phyloP scores from a whole-genome alignment of 2,888 invertebrate species.

The Stegana nigrithorax region DNA sequence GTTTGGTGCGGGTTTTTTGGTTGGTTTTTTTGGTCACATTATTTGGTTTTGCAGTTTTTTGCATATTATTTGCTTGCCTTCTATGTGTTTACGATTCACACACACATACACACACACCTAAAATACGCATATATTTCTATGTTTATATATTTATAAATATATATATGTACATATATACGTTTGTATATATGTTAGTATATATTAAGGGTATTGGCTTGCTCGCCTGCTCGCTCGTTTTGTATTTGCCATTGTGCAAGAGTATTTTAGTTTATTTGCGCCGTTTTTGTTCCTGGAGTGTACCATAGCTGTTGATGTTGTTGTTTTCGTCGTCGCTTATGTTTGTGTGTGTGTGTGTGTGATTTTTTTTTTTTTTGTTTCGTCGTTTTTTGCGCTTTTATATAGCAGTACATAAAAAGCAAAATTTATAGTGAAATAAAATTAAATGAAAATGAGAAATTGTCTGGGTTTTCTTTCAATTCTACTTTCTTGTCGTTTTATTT shows the following conservation, averaged over 20 bases:
- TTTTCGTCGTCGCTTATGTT: not conserved
- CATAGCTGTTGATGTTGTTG: conserved; percentile 21
- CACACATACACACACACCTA: not conserved
- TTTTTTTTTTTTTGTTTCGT: conserved; percentile 18
- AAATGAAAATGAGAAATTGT: conserved; percentile 22
- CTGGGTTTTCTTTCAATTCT: conserved; percentile 9
- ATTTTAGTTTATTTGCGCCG: conserved; percentile 24
- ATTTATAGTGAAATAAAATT: conserved; percentile 30
- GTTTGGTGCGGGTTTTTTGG: conserved; percentile 20
- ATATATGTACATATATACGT: not conserved
- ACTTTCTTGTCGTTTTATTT: not conserved
- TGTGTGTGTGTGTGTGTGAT: not conserved
- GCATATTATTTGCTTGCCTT: not conserved
- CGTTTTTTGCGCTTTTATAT: no score
- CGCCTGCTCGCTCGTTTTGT: not conserved
- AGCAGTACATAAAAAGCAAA: conserved; percentile 30
- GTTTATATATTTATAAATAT: not conserved
- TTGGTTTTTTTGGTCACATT: conserved; percentile 45
- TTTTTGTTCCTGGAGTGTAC: no score
- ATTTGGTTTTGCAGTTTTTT: conserved; percentile 40
- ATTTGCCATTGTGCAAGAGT: conserved; percentile 27
- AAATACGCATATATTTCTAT: not conserved
- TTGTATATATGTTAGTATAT: not conserved
- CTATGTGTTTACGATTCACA: not conserved
- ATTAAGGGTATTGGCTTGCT: no score